Evolutionary conservation across 2,113 vertebrate genomes (phyloP).

Genomic region (Mugil cephalus): DNA sequence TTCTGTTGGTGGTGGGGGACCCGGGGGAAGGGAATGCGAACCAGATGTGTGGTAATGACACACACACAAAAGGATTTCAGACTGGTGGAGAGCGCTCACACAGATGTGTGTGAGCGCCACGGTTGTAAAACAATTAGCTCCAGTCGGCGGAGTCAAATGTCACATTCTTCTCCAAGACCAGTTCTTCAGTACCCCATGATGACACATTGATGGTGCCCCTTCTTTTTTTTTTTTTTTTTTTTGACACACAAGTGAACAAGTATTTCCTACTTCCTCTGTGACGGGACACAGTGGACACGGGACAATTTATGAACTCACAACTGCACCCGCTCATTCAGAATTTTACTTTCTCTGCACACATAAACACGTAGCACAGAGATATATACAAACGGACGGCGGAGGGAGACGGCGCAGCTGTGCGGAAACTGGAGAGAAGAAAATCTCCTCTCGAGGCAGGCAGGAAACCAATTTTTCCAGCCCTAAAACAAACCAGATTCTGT

Average conservation of each 20-base stretch:
- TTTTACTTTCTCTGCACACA: background rate
- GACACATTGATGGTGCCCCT: slow-evolving; percentile 46
- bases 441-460: slow-evolving; percentile 38
- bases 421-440: slow-evolving; percentile 26
- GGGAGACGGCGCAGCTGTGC: slow-evolving; percentile 37
- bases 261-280: slow-evolving; percentile 19
- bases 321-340: slow-evolving; percentile 12
- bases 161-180: slow-evolving; percentile 60
- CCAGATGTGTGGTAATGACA: slow-evolving; percentile 74
- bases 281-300: slow-evolving; percentile 37
- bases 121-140: slow-evolving; percentile 68
- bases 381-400: slow-evolving; percentile 13
- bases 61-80: slow-evolving; percentile 40
- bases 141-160: slow-evolving; percentile 77
- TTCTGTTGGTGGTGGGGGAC: no score
- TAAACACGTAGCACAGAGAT: background rate
- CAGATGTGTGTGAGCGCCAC: slow-evolving; percentile 22
- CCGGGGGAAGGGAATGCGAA: no score
- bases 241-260: slow-evolving; percentile 31
- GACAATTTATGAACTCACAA: slow-evolving; percentile 3
- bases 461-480: slow-evolving; percentile 57
- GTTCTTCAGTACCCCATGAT: slow-evolving; percentile 47
- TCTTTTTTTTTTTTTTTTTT: background rate
- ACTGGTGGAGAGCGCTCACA: slow-evolving; percentile 23
- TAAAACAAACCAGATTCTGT: slow-evolving; percentile 68